Percentiles rank a stretch among this genome's conserved stretches.
Conservation (phyloP, 2,888 invertebrate species). For the Chironomus tentans region DNA sequence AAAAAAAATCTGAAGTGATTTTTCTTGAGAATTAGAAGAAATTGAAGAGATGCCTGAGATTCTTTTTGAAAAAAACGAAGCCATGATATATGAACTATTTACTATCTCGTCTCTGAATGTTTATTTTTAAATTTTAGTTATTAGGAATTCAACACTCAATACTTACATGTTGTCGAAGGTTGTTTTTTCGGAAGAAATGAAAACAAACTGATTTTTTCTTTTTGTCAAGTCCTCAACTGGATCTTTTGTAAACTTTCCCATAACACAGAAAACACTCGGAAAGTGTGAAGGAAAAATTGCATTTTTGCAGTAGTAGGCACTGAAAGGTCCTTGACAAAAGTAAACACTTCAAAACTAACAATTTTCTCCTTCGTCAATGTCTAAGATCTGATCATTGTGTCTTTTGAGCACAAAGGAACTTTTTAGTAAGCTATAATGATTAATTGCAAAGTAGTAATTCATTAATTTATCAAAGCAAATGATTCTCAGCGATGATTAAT, state of each 20-base stretch:
- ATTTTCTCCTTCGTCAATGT: background rate
- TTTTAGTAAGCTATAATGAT: background rate
- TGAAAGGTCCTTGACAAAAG: background rate
- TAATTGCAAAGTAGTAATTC: no score
- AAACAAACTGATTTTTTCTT: constrained; percentile 1
- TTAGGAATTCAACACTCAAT: background rate
- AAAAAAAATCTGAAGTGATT: constrained; percentile 4
- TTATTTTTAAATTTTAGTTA: constrained; percentile 7
- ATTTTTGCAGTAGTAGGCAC: background rate
- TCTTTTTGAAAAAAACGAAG: background rate
- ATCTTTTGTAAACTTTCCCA: background rate
- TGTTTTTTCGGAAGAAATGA: background rate
- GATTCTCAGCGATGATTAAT: background rate
- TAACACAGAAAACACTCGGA: background rate
- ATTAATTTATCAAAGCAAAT: no score
- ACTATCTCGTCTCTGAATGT: no score
- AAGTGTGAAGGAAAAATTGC: background rate
- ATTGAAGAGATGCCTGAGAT: background rate
- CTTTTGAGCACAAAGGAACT: background rate
- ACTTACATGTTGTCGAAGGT: background rate
- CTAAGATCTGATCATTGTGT: background rate
- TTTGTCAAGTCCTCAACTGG: background rate
- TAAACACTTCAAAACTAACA: background rate
- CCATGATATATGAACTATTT: no score
- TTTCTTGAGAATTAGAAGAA: constrained; percentile 19